A percentile compares a stretch with the other conserved stretches of the same genome.
Conservation (phyloP, 2,888 invertebrate genomes). For the Clepsis dumicolana region DNA sequence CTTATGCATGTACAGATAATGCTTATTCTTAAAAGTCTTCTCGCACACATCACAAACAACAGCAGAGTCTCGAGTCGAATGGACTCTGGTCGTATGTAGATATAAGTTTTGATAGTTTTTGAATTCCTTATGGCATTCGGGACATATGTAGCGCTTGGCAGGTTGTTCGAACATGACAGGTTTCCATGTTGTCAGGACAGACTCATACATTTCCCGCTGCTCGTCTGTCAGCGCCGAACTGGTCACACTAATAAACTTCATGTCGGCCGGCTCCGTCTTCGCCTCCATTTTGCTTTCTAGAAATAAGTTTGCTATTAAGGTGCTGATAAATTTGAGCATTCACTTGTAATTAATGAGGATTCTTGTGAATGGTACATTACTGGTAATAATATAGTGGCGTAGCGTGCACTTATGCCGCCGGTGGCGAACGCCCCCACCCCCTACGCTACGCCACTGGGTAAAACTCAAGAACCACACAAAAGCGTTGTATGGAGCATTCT, state of each 20-base stretch:
- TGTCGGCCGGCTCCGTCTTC: conserved; percentile 48
- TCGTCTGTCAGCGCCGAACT: conserved; percentile 71
- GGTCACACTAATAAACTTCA: conserved; percentile 74
- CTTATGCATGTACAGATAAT: conserved; percentile 80
- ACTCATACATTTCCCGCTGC: conserved; percentile 79
- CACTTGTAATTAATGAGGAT: conserved; percentile 1
- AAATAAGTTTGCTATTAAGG: conserved; percentile 40
- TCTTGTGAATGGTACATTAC: not conserved
- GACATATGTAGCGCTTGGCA: conserved; percentile 70
- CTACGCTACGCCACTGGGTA: too few species aligned
- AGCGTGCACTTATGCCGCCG: too few species aligned
- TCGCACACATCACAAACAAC: conserved; percentile 77
- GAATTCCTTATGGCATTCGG: conserved; percentile 77
- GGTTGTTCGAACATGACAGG: conserved; percentile 55
- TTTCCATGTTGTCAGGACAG: conserved; percentile 76
- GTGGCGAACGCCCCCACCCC: too few species aligned
- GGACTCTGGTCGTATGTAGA: conserved; percentile 76
- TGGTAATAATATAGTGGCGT: too few species aligned
- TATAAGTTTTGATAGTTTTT: conserved; percentile 80
- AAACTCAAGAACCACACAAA: too few species aligned
- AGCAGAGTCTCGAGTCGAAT: conserved; percentile 75
- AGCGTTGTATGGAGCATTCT: too few species aligned
- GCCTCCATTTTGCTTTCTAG: conserved; percentile 41
- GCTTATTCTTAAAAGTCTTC: conserved; percentile 80
- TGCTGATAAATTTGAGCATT: conserved; percentile 8